Evolutionary conservation across 2,797 vertebrate species (phyloP).

Genomic region (Alca torda): DNA sequence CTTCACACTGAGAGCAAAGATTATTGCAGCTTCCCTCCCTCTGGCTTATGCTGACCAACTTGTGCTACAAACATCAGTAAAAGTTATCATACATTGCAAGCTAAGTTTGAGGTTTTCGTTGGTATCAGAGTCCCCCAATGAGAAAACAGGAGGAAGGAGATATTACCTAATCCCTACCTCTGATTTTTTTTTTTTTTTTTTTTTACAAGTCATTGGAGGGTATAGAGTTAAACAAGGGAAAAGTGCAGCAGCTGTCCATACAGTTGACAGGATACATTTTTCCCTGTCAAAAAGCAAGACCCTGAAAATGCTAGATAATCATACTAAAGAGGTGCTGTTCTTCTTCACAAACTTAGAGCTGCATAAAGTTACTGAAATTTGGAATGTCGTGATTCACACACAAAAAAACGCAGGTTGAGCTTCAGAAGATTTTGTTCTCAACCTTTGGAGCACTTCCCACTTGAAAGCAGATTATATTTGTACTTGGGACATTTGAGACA

Average conservation of each 20-base stretch:
- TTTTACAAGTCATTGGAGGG: background rate
- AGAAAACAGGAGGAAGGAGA: background rate
- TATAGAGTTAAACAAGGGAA: background rate
- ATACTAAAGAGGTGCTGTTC: background rate
- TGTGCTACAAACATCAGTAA: background rate
- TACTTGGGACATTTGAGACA: background rate
- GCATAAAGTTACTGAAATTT: background rate
- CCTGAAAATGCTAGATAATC: background rate
- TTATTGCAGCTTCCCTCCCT: background rate
- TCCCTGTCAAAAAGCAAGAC: background rate
- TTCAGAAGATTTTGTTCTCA: constrained; percentile 16
- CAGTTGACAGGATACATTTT: background rate
- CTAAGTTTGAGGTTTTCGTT: background rate
- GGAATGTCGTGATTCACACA: background rate
- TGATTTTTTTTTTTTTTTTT: background rate
- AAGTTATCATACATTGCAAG: background rate
- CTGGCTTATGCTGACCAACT: background rate
- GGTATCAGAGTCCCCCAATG: background rate
- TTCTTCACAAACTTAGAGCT: background rate
- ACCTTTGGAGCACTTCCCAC: constrained; percentile 18
- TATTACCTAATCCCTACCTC: background rate
- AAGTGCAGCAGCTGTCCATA: background rate
- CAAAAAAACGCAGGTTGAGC: background rate
- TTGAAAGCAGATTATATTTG: background rate
- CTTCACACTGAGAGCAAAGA: background rate